A percentile compares a stretch with the other conserved stretches of the same genome.
These are phyloP conservation scores for Yponomeuta evonymella DNA, from an alignment of 2,888 invertebrate species.

Conservation along the genomic window DNA sequence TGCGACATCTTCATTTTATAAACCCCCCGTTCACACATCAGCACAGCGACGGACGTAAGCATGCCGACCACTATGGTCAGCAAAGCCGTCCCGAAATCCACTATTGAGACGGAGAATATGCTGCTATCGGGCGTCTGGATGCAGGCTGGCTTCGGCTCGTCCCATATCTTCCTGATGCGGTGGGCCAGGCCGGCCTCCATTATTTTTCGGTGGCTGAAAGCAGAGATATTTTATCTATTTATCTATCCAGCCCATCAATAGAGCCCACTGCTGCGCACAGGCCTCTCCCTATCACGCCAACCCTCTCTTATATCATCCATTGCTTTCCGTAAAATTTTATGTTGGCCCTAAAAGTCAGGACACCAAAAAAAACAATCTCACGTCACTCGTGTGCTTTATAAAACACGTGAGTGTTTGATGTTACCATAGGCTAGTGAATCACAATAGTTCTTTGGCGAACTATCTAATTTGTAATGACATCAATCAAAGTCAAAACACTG, in stretches of 20 bases:
- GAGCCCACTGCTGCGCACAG: not conserved
- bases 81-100: constrained; percentile 77
- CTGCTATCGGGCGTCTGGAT: constrained; percentile 62
- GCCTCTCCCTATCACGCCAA: not conserved
- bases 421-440: too few species aligned
- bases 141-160: constrained; percentile 76
- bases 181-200: constrained; percentile 77
- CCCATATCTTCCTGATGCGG: constrained; percentile 75
- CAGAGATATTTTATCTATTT: constrained; percentile 10
- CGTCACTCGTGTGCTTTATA: too few species aligned
- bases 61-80: constrained; percentile 69
- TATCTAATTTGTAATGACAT: too few species aligned
- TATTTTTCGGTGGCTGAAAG: constrained; percentile 73
- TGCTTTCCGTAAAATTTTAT: not conserved
- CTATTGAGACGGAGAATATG: constrained; percentile 70
- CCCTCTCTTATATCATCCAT: not conserved
- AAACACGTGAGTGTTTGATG: too few species aligned
- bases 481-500: too few species aligned
- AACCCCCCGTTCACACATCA: constrained; percentile 46
- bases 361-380: too few species aligned
- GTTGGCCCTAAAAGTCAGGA: too few species aligned
- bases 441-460: too few species aligned
- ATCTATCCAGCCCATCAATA: too few species aligned
- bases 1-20: constrained; percentile 9
- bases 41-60: constrained; percentile 44